Percentiles rank a stretch among this genome's conserved stretches.
These are phyloP conservation scores for Taurulus bubalis DNA, from an alignment of 2,113 vertebrate genomes.

Conservation along the genomic window DNA sequence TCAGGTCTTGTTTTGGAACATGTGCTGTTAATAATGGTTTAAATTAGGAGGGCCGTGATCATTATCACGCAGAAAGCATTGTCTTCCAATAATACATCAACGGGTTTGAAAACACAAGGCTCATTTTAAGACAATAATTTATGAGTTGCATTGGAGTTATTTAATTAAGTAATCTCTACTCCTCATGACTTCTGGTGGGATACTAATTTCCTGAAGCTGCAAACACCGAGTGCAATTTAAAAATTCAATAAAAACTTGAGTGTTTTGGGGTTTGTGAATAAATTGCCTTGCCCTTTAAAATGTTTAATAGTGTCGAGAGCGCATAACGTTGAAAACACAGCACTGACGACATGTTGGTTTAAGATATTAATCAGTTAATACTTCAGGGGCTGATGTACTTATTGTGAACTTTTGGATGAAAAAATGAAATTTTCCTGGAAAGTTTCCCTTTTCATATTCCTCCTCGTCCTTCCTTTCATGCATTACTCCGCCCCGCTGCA, in stretches of 20 bases:
- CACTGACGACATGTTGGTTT: neutral
- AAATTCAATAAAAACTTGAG: constrained; percentile 62
- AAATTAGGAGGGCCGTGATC: constrained; percentile 33
- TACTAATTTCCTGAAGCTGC: constrained; percentile 54
- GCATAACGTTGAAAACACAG: neutral
- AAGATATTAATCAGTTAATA: constrained; percentile 20
- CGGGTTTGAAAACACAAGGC: constrained; percentile 40
- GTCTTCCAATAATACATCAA: constrained; percentile 52
- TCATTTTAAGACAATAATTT: constrained; percentile 55
- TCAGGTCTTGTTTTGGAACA: constrained; percentile 21
- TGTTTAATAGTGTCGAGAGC: neutral
- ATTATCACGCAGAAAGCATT: constrained; percentile 35
- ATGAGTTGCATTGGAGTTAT: constrained; percentile 45
- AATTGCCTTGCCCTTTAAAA: constrained; percentile 28
- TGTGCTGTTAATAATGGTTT: constrained; percentile 43
- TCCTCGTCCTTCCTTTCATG: neutral
- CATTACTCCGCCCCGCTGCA: neutral
- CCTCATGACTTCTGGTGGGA: constrained; percentile 29
- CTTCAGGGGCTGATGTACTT: constrained; percentile 12
- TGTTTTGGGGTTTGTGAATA: constrained; percentile 54
- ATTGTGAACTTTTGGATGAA: constrained; percentile 8
- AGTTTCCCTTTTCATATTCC: neutral
- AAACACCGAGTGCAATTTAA: constrained; percentile 54
- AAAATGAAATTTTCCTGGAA: constrained; percentile 13
- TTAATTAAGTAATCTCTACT: constrained; percentile 54